A percentile compares a stretch with the other conserved stretches of the same genome.
These are phyloP conservation scores for Strongylocentrotus purpuratus DNA, from an alignment of 35 echinoderm and acorn worm genomes.

Conservation along the genomic window DNA sequence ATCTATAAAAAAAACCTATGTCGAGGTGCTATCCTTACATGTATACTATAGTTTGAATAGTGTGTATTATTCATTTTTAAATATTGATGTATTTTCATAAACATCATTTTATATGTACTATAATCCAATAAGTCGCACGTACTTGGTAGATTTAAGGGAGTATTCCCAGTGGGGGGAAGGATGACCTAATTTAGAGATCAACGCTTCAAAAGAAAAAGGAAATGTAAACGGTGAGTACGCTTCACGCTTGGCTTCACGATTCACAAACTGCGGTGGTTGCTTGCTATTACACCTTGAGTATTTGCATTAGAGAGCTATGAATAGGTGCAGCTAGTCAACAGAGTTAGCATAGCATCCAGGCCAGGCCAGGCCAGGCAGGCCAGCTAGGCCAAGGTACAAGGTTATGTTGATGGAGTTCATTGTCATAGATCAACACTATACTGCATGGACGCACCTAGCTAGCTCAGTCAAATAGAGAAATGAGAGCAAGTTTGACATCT, in stretches of 20 bases:
- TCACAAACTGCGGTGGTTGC: neutral
- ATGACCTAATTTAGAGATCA: neutral
- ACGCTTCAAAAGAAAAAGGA: neutral
- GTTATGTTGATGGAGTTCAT: neutral
- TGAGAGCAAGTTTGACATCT: neutral
- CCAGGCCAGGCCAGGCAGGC: neutral
- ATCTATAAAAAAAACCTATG: no score
- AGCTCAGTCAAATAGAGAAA: neutral
- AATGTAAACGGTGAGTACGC: neutral
- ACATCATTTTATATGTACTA: neutral
- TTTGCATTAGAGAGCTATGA: neutral
- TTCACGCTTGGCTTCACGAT: neutral
- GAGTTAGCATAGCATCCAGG: neutral
- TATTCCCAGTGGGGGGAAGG: neutral
- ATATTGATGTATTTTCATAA: neutral
- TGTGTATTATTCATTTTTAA: no score
- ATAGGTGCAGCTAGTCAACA: neutral
- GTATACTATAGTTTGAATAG: no score
- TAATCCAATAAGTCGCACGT: neutral
- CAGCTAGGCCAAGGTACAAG: neutral
- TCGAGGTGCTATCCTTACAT: no score
- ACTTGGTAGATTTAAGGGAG: neutral
- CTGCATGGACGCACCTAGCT: neutral
- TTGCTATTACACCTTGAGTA: constrained; percentile 12
- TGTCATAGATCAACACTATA: neutral